A percentile compares a stretch with the other conserved stretches of the same genome.
These are phyloP conservation scores for Bombyx mandarina DNA, from an alignment of 1,140 invertebrate species.

Conservation along the genomic window DNA sequence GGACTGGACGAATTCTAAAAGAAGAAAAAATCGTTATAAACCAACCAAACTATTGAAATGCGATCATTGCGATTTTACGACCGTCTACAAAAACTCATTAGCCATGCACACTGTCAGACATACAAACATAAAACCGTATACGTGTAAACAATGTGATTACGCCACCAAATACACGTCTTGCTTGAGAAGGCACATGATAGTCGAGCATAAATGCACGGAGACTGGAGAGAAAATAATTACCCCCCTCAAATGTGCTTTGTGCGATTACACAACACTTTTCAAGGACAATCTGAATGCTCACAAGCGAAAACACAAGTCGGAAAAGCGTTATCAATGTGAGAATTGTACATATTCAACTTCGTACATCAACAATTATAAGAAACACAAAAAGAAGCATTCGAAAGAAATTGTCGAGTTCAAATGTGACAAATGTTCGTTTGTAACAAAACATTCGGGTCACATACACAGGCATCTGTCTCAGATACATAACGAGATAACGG, in stretches of 20 bases:
- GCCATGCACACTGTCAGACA: conserved; percentile 40
- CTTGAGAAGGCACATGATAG: conserved; percentile 26
- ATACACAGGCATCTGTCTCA: conserved; percentile 39
- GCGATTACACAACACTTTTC: conserved; percentile 33
- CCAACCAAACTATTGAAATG: conserved; percentile 27
- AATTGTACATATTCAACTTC: conserved; percentile 34
- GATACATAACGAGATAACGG: conserved; percentile 39
- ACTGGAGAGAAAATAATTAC: conserved; percentile 10
- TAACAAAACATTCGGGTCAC: conserved; percentile 38
- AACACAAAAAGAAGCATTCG: conserved; percentile 35
- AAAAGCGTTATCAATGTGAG: conserved; percentile 38
- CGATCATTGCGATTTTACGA: conserved; percentile 53
- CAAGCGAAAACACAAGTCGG: conserved; percentile 34
- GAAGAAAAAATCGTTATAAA: too few species aligned
- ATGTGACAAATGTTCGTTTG: conserved; percentile 46
- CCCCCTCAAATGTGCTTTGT: conserved; percentile 26
- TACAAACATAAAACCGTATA: conserved; percentile 17
- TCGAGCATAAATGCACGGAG: conserved; percentile 21
- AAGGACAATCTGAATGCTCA: conserved; percentile 41
- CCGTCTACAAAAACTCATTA: conserved; percentile 53
- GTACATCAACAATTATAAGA: conserved; percentile 36
- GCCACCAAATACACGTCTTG: conserved; percentile 31
- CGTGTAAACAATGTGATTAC: conserved; percentile 28
- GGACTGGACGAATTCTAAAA: too few species aligned
- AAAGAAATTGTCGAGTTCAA: conserved; percentile 24